These are phyloP conservation scores for Rhinatrema bivittatum DNA, from an alignment of 2,797 vertebrate species.

Conservation along the genomic window DNA sequence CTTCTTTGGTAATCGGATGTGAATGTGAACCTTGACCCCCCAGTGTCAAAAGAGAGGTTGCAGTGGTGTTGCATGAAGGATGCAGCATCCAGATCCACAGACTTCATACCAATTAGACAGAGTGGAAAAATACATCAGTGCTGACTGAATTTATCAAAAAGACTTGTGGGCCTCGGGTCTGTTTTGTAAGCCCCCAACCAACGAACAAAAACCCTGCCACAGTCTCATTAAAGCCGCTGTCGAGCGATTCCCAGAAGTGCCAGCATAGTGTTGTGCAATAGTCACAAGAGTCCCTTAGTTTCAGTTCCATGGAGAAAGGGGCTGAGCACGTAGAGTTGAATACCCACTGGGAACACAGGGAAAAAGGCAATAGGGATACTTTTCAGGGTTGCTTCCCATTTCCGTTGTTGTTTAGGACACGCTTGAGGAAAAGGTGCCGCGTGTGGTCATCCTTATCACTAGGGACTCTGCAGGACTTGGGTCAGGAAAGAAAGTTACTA, in stretches of 20 bases:
- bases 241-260: conserved; percentile 46
- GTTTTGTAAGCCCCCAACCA: conserved; percentile 61
- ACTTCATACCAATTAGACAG: conserved; percentile 88
- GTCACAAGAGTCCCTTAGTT: background rate
- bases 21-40: conserved; percentile 77
- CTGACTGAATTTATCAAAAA: conserved; percentile 67
- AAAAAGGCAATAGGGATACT: too few relatives aligned
- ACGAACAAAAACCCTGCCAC: conserved; percentile 80
- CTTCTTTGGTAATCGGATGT: conserved; percentile 78
- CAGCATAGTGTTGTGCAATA: conserved; percentile 35
- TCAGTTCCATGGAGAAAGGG: too few relatives aligned
- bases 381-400: too few relatives aligned
- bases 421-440: too few relatives aligned
- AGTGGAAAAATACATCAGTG: conserved; percentile 70
- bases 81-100: conserved; percentile 55
- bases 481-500: too few relatives aligned
- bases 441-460: too few relatives aligned
- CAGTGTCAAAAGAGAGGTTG: conserved; percentile 68
- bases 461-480: too few relatives aligned
- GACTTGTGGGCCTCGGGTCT: conserved; percentile 66
- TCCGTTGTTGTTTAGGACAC: too few relatives aligned
- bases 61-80: conserved; percentile 69
- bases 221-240: conserved; percentile 64
- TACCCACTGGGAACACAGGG: too few relatives aligned
- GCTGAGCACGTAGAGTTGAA: too few relatives aligned